Evolutionary conservation across 2,888 invertebrate species (phyloP).

Genomic region (Cloeon dipterum): DNA sequence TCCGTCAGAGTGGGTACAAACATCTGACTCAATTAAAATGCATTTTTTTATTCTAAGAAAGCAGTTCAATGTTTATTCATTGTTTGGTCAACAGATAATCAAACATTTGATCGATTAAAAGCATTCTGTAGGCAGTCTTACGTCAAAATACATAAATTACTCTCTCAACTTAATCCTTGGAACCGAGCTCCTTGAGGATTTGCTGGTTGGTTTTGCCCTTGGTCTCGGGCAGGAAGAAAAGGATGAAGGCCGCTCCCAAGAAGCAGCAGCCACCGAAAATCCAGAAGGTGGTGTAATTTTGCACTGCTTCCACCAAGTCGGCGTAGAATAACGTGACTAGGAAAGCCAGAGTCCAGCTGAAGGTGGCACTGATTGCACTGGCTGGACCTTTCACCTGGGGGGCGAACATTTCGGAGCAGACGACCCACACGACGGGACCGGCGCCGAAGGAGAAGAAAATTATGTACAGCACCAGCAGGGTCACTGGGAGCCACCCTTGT

Average conservation of each 20-base stretch:
- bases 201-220: constrained; percentile 1
- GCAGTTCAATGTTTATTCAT: too few relatives aligned
- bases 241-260: constrained; percentile 17
- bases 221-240: constrained; percentile 22
- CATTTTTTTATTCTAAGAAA: too few relatives aligned
- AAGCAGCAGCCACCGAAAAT: constrained; percentile 18
- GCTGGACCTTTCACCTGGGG: constrained; percentile 16
- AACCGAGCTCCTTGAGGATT: neutral
- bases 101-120: too few relatives aligned
- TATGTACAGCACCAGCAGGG: constrained; percentile 14
- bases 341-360: constrained; percentile 17
- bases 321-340: constrained; percentile 14
- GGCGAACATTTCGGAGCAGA: constrained; percentile 18
- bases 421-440: constrained; percentile 17
- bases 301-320: constrained; percentile 9
- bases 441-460: constrained; percentile 15
- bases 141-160: too few relatives aligned
- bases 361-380: constrained; percentile 17
- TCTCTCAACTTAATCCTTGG: neutral
- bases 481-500: constrained; percentile 14
- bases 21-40: too few relatives aligned
- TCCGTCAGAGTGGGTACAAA: too few relatives aligned
- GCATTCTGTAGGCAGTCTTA: too few relatives aligned
- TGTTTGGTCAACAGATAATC: too few relatives aligned
- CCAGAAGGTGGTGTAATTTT: constrained; percentile 18